phyloP scores from a whole-genome alignment of 1,140 invertebrate genomes.

The Drosophila willistoni region DNA sequence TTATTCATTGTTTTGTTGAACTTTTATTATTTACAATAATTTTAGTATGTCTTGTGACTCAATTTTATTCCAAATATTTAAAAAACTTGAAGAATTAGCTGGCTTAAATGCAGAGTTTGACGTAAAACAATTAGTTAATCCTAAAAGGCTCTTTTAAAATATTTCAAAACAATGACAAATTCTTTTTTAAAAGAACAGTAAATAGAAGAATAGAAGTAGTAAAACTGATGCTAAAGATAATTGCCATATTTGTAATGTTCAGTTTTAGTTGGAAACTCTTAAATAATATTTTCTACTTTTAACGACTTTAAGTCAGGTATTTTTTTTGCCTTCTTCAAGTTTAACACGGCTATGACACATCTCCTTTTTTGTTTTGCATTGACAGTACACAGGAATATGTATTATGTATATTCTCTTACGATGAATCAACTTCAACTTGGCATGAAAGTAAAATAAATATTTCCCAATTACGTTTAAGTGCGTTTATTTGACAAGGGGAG shows the following conservation, averaged over 20 bases:
- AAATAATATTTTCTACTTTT: not conserved
- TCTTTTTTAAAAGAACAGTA: no score
- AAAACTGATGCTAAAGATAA: no score
- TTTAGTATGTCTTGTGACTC: conserved; percentile 2
- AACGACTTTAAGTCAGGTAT: not conserved
- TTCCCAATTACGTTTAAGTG: conserved; percentile 2
- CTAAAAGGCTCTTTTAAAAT: no score
- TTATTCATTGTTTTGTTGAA: conserved; percentile 1
- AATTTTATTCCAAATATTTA: not conserved
- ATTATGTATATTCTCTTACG: not conserved
- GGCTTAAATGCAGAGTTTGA: no score
- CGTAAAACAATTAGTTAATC: no score
- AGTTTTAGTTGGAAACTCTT: not conserved
- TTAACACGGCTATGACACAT: conserved; percentile 8
- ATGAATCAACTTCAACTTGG: not conserved
- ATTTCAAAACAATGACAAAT: no score
- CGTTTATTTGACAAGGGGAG: not conserved
- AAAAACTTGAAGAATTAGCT: no score
- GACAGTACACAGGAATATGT: not conserved
- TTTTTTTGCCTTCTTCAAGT: not conserved
- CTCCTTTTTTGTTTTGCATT: not conserved
- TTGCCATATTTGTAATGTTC: no score
- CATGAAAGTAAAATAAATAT: not conserved
- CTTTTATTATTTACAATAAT: conserved; percentile 1
- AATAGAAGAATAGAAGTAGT: no score